Percentiles rank a stretch among this genome's conserved stretches.
These are phyloP conservation scores for Caenorhabditis elegans DNA, from an alignment of 1,140 invertebrate species.

Conservation along the genomic window DNA sequence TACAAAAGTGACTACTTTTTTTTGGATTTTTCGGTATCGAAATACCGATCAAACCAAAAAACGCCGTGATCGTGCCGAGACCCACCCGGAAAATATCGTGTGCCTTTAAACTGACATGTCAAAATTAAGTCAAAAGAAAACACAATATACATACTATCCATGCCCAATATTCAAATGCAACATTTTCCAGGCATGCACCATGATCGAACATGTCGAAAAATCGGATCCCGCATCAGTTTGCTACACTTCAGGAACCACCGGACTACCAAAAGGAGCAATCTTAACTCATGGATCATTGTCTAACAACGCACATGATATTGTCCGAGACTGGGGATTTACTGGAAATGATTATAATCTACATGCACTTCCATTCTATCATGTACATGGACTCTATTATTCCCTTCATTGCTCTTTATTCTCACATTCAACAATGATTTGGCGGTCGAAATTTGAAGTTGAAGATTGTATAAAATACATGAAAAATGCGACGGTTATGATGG, in stretches of 20 bases:
- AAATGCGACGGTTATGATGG: slow-evolving; percentile 62
- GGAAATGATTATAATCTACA: slow-evolving; percentile 44
- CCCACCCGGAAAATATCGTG: no score
- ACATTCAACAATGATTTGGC: slow-evolving; percentile 57
- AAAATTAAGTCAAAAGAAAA: no score
- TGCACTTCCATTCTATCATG: slow-evolving; percentile 61
- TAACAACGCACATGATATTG: slow-evolving; percentile 57
- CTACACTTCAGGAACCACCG: slow-evolving; percentile 64
- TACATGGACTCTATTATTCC: slow-evolving; percentile 63
- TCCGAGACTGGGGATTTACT: slow-evolving; percentile 56
- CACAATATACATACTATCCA: no score
- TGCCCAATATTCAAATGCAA: no score
- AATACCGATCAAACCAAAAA: no score
- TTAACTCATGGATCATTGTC: slow-evolving; percentile 58
- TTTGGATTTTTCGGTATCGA: no score
- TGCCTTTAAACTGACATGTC: no score
- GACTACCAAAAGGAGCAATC: slow-evolving; percentile 64
- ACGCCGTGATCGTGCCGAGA: no score
- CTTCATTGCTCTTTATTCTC: slow-evolving; percentile 58
- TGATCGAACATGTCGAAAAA: slow-evolving; percentile 49
- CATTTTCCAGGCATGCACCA: background rate
- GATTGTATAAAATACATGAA: slow-evolving; percentile 59
- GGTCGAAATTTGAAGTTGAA: slow-evolving; percentile 61
- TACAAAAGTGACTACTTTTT: no score
- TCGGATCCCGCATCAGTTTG: slow-evolving; percentile 59